Conservation (phyloP, 2,797 vertebrate species). For the Microhierax caerulescens region DNA sequence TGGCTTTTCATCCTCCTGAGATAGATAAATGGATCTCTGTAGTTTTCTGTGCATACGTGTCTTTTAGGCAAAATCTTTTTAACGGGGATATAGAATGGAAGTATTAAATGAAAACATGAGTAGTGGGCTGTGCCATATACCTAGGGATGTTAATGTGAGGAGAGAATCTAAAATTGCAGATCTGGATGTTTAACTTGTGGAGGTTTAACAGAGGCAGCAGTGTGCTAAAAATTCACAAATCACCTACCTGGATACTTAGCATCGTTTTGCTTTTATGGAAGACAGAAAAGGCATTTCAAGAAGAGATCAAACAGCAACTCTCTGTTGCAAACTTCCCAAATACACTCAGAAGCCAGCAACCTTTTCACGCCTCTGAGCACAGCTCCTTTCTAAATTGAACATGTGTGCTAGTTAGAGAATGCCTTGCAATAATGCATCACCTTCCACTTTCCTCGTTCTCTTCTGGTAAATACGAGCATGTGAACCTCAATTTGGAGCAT, state of each 20-base stretch:
- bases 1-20: background rate
- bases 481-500: background rate
- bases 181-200: background rate
- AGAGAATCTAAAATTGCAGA: background rate
- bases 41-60: background rate
- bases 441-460: background rate
- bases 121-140: background rate
- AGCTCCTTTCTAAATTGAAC: background rate
- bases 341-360: background rate
- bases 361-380: background rate
- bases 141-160: background rate
- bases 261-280: conserved; percentile 1
- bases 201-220: background rate
- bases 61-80: background rate
- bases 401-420: background rate
- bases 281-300: background rate
- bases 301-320: background rate
- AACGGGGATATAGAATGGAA: background rate
- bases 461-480: background rate
- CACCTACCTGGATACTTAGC: background rate
- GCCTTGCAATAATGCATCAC: background rate
- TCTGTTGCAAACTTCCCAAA: background rate
- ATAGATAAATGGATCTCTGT: background rate
- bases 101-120: background rate
- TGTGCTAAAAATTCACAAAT: background rate